Conservation (phyloP, 23 tunicate genomes). For the Trididemnum nubilum region DNA sequence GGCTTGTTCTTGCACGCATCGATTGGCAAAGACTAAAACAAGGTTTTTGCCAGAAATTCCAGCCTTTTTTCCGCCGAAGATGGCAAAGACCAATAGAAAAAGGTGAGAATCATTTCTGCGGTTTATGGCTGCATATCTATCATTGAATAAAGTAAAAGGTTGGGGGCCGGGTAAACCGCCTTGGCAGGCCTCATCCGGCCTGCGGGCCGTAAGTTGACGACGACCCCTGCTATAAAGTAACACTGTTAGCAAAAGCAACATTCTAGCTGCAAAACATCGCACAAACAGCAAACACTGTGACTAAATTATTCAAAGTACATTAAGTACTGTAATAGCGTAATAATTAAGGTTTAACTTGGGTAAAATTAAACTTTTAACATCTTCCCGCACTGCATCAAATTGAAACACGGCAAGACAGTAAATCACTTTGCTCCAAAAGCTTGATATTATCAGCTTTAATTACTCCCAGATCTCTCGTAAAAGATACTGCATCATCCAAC, state of each 20-base stretch:
- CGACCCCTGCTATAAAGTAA: not conserved
- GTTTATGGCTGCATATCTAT: too few relatives aligned
- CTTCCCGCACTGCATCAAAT: not conserved
- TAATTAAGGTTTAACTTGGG: not conserved
- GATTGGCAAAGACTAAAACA: too few relatives aligned
- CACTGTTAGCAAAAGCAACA: too few relatives aligned
- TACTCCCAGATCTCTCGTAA: not conserved
- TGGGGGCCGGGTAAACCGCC: too few relatives aligned
- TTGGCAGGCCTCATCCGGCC: too few relatives aligned
- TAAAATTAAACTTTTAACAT: not conserved
- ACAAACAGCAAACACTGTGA: not conserved
- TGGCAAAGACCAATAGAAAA: too few relatives aligned
- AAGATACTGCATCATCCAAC: conserved; percentile 1
- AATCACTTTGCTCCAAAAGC: not conserved
- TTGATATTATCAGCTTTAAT: not conserved
- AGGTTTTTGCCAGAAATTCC: too few relatives aligned
- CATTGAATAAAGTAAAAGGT: too few relatives aligned
- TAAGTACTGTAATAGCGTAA: not conserved
- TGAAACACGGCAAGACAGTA: not conserved
- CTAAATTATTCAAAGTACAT: not conserved
- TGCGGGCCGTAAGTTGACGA: not conserved
- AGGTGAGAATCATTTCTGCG: too few relatives aligned
- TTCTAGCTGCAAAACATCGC: not conserved
- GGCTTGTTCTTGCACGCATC: too few relatives aligned
- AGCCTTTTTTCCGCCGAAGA: too few relatives aligned